phyloP scores from a whole-genome alignment of 2,888 invertebrate genomes.

The Eumacrocentrus americanus region DNA sequence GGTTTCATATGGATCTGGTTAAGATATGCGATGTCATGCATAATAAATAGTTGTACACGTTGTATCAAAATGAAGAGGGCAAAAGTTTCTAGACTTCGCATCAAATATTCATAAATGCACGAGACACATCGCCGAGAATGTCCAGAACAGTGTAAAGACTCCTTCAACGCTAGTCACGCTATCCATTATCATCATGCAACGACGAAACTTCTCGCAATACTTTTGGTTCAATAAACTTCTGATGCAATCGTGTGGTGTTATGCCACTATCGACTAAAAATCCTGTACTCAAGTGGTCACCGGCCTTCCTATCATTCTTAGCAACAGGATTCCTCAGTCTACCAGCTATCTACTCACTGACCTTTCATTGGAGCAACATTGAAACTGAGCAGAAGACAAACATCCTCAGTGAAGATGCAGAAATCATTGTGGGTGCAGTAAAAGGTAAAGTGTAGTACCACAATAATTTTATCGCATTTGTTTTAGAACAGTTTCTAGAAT shows the following conservation, averaged over 20 bases:
- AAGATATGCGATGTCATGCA: neutral
- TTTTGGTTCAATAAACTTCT: slow-evolving; percentile 21
- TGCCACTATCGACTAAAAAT: slow-evolving; percentile 11
- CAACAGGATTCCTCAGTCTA: slow-evolving; percentile 5
- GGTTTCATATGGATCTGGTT: too few species aligned
- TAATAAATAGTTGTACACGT: neutral
- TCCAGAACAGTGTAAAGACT: too few species aligned
- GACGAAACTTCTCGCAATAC: slow-evolving; percentile 22
- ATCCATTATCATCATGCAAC: slow-evolving; percentile 1
- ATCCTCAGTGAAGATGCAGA: neutral
- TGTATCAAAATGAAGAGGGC: too few species aligned
- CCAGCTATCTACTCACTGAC: slow-evolving; percentile 15
- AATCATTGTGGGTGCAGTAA: slow-evolving; percentile 9
- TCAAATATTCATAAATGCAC: neutral
- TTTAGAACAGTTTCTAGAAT: too few species aligned
- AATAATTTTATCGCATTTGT: neutral
- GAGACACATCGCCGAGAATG: too few species aligned
- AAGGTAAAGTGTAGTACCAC: slow-evolving; percentile 13
- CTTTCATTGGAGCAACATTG: slow-evolving; percentile 16
- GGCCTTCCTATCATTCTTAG: neutral
- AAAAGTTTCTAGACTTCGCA: neutral
- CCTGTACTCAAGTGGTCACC: neutral
- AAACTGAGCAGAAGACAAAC: neutral
- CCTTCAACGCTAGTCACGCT: too few species aligned
- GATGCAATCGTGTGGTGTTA: slow-evolving; percentile 2